Conservation (phyloP, 2,113 vertebrate genomes). For the Sminthopsis crassicaudata region DNA sequence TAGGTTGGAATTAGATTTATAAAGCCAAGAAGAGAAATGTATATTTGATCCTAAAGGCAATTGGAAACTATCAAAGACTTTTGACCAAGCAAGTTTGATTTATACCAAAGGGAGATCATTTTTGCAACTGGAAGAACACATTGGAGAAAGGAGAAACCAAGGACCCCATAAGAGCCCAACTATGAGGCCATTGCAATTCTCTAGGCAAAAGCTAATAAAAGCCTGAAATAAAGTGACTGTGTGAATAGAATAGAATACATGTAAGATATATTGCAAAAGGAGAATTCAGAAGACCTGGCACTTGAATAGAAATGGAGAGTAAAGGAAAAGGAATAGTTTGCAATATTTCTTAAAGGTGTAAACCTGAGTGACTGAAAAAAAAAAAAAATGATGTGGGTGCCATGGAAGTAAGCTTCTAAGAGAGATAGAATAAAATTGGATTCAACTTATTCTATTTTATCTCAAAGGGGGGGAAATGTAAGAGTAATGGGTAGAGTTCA, state of each 20-base stretch:
- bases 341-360: not conserved
- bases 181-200: not conserved
- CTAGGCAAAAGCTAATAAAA: not conserved
- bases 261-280: not conserved
- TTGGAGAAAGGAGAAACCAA: not conserved
- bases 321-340: not conserved
- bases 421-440: not conserved
- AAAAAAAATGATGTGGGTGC: not conserved
- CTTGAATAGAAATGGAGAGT: not conserved
- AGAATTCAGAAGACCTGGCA: not conserved
- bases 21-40: not conserved
- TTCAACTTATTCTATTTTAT: not conserved
- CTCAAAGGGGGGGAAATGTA: not conserved
- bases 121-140: not conserved
- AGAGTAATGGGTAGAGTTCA: not conserved
- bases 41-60: not conserved
- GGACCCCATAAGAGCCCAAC: not conserved
- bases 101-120: not conserved
- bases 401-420: not conserved
- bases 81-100: not conserved
- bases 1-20: not conserved
- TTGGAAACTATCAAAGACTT: not conserved
- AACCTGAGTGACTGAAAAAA: not conserved
- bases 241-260: not conserved
- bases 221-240: not conserved